These are phyloP conservation scores for Rhimphoctona megacephalus DNA, from an alignment of 2,888 invertebrate species.

Conservation along the genomic window DNA sequence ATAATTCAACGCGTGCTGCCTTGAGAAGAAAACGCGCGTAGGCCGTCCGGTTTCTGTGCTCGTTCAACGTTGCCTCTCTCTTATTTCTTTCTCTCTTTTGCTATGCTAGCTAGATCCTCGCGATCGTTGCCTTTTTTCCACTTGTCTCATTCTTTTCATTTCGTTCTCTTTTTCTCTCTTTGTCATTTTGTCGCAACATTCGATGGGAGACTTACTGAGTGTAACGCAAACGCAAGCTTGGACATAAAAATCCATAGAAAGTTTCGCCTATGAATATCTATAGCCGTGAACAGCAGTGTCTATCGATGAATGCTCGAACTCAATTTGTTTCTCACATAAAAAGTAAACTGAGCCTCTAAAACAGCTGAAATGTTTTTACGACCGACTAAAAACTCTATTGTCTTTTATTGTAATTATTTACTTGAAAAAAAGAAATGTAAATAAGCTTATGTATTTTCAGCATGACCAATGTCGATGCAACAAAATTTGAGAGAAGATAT, in stretches of 20 bases:
- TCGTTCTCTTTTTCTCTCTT: neutral
- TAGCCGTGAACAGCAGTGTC: neutral
- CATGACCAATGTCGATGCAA: no score
- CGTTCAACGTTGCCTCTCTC: conserved; percentile 54
- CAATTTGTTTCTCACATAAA: neutral
- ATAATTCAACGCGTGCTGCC: conserved; percentile 80
- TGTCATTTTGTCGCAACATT: conserved; percentile 8
- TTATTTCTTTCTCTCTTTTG: conserved; percentile 45
- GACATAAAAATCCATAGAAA: conserved; percentile 46
- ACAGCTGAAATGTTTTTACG: neutral
- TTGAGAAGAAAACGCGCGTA: conserved; percentile 79
- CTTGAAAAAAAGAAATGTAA: neutral
- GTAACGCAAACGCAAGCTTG: conserved; percentile 35
- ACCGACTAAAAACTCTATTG: neutral
- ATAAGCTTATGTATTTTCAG: no score
- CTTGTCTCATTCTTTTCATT: neutral
- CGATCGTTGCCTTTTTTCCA: conserved; percentile 41
- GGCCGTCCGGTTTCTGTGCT: conserved; percentile 73
- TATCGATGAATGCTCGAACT: conserved; percentile 20
- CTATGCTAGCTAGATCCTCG: conserved; percentile 40
- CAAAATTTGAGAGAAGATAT: no score
- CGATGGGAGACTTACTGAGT: conserved; percentile 17
- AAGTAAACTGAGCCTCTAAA: neutral
- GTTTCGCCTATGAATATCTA: conserved; percentile 19
- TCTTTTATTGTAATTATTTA: neutral